These are phyloP conservation scores for Streptopelia turtur DNA, from an alignment of 2,797 vertebrate genomes.

Conservation along the genomic window DNA sequence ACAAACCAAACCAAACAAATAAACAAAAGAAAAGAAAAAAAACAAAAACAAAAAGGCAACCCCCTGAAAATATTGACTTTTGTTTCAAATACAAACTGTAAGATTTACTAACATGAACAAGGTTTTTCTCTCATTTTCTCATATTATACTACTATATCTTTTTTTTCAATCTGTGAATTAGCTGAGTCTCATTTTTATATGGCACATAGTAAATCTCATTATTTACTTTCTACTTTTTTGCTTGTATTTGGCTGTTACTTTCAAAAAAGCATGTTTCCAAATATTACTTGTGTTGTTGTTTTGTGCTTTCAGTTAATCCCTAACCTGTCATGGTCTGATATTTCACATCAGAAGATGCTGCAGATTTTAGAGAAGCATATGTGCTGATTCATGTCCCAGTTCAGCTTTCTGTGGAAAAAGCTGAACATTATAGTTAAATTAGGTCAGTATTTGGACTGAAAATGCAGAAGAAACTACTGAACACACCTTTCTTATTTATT, in stretches of 20 bases:
- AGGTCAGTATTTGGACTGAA: background rate
- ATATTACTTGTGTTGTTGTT: background rate
- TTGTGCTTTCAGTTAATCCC: background rate
- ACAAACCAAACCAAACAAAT: background rate
- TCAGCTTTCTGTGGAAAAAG: background rate
- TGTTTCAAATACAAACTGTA: background rate
- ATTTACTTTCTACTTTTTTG: background rate
- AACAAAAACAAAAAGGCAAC: too few relatives aligned
- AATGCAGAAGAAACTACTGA: background rate
- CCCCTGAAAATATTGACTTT: too few relatives aligned
- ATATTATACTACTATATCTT: background rate
- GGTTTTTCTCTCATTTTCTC: background rate
- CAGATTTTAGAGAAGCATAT: background rate
- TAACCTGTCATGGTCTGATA: background rate
- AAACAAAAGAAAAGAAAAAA: too few relatives aligned
- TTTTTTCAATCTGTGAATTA: background rate
- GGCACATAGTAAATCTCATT: background rate
- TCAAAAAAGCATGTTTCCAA: background rate
- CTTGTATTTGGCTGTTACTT: background rate
- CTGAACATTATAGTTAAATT: background rate
- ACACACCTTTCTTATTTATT: background rate
- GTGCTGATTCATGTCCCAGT: background rate
- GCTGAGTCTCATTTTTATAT: background rate
- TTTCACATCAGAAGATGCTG: background rate
- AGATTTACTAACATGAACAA: background rate